Evolutionary conservation across 2,888 invertebrate genomes (phyloP), one percentile per base, ranked within the genome.

Genomic region (Sarcophaga variegata): DNA sequence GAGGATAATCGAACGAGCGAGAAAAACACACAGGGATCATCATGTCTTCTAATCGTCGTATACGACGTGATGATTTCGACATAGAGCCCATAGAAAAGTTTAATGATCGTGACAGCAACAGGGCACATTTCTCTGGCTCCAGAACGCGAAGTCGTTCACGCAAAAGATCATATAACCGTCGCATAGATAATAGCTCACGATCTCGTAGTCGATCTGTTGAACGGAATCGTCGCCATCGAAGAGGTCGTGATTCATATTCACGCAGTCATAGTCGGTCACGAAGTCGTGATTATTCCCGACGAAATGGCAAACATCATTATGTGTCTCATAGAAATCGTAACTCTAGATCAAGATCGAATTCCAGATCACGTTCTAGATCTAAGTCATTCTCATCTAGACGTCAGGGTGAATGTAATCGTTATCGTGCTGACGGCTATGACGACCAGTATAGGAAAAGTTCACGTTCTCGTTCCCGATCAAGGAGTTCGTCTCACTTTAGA

Each of bases 81-180:
- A 88, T 82, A 54, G 88, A 90, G 74, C 27, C 87, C 72, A 85
- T 89, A 66, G 86, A 88, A 79, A 89, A 86, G 5, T 83, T 84
- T 54, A 79, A 89, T n/a, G 88, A 90, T 11, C 89, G 89, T 11
- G 85, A 88, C 27, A 88, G 86, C 22, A 22, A 70, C 20, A 75
- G 88, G 85, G 66, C 66, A n/a, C 47, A 64, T n/a, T 60, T 76
- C 22, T 84, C 84, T 2, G 69, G 37, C 66, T 66, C 84, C 54
- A 76, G 76, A 76, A 62, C 76, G n/a, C 88, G 88, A 17, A 90
- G 89, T 87, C 90, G 89, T 25, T 91, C 91, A 47, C 88, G 89
- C 12, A 90, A 90, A 72, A 88, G 89, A 66, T 83, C 88, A 10
- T 83, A 87, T 11, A 85, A 83, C 11, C 79, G 83, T 20, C 89